phyloP scores from a whole-genome alignment of 2,113 vertebrate species.

The Perca flavescens region DNA sequence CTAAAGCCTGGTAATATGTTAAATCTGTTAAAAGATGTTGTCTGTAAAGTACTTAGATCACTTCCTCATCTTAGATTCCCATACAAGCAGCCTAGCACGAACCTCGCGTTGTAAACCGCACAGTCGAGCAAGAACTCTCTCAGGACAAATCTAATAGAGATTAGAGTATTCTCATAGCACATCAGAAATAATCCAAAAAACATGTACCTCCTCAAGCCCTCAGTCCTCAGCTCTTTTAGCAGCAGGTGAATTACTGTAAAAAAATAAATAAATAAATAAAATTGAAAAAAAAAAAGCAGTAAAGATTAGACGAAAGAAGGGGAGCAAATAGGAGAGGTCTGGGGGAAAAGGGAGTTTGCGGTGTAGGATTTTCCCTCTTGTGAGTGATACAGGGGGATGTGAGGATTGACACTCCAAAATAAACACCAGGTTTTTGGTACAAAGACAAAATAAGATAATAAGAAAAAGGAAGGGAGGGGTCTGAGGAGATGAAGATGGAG shows the following conservation, averaged over 20 bases:
- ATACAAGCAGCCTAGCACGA: neutral
- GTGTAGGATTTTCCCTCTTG: constrained; percentile 50
- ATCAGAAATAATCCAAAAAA: constrained; percentile 73
- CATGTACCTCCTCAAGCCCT: constrained; percentile 53
- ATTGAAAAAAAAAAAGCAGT: neutral
- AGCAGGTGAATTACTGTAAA: constrained; percentile 69
- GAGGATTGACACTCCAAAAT: constrained; percentile 75
- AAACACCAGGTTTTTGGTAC: constrained; percentile 71
- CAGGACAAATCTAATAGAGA: constrained; percentile 72
- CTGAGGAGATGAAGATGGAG: constrained; percentile 25
- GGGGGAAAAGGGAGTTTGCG: constrained; percentile 45
- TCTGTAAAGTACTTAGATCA: constrained; percentile 16
- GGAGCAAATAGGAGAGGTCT: constrained; percentile 57
- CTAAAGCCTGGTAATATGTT: constrained; percentile 24
- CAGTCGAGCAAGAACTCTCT: constrained; percentile 47
- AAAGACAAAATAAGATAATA: constrained; percentile 59
- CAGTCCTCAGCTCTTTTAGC: constrained; percentile 49
- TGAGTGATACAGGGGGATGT: constrained; percentile 44
- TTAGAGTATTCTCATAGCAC: constrained; percentile 65
- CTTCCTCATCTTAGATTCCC: constrained; percentile 19
- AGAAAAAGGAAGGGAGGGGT: constrained; percentile 34
- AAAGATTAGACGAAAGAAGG: constrained; percentile 51
- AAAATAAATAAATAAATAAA: neutral
- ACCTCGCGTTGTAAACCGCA: constrained; percentile 39
- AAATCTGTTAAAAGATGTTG: constrained; percentile 38